Evolutionary conservation across 2,888 invertebrate species (phyloP).

Genomic region (Disparrhopalites patrizii): DNA sequence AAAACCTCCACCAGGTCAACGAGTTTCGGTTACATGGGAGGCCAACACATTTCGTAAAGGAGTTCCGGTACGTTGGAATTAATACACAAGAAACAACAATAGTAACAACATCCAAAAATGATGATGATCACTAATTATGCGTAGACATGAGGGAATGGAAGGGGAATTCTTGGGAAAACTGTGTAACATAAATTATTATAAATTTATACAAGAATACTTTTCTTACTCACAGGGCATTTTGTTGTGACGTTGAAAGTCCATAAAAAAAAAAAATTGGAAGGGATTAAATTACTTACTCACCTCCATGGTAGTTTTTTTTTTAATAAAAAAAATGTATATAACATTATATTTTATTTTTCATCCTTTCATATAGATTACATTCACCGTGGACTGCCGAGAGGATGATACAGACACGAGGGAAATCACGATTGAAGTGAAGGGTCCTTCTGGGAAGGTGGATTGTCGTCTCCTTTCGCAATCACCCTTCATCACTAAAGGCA

Average conservation of each 20-base stretch:
- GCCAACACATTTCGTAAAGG: slow-evolving; percentile 45
- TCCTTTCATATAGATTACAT: slow-evolving; percentile 50
- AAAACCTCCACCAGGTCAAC: slow-evolving; percentile 74
- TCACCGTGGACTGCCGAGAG: slow-evolving; percentile 54
- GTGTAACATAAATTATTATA: no score
- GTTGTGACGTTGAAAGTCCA: no score
- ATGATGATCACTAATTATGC: no score
- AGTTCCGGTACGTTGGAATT: slow-evolving; percentile 45
- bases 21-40: slow-evolving; percentile 67
- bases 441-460: slow-evolving; percentile 66
- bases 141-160: no score
- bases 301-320: neutral
- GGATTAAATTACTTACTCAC: no score
- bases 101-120: no score
- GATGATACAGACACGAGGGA: slow-evolving; percentile 67
- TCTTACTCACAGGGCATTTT: no score
- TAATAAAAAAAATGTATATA: neutral
- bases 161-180: no score
- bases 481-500: slow-evolving; percentile 62
- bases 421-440: slow-evolving; percentile 70
- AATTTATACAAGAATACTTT: no score
- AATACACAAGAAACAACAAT: no score
- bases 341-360: slow-evolving; percentile 3
- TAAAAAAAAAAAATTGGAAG: no score
- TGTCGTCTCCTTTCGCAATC: slow-evolving; percentile 59